phyloP scores from a whole-genome alignment of 2,888 invertebrate species.

The Hydroisotoma schaefferi region DNA sequence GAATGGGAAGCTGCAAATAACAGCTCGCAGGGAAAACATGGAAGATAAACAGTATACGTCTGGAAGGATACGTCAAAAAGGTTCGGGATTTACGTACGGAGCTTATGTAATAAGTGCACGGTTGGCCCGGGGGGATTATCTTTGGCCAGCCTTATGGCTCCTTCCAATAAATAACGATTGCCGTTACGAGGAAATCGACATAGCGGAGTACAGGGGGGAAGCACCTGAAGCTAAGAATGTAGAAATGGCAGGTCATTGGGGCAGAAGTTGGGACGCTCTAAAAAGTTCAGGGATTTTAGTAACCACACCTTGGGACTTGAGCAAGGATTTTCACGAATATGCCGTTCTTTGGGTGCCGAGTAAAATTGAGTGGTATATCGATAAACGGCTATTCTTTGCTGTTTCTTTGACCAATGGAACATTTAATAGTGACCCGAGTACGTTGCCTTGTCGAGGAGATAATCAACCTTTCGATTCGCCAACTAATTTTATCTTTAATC shows the following conservation, averaged over 20 bases:
- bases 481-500: conserved; percentile 42
- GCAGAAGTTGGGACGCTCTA: conserved; percentile 36
- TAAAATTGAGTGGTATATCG: conserved; percentile 44
- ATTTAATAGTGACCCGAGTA: conserved; percentile 30
- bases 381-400: conserved; percentile 36
- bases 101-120: conserved; percentile 44
- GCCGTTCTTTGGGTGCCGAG: conserved; percentile 43
- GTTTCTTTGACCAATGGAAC: conserved; percentile 37
- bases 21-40: conserved; percentile 28
- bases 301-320: conserved; percentile 31
- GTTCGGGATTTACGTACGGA: conserved; percentile 37
- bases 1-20: conserved; percentile 40
- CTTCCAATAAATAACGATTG: conserved; percentile 37
- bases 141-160: conserved; percentile 44
- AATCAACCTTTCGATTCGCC: conserved; percentile 35
- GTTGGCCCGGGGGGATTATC: conserved; percentile 42
- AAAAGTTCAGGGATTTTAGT: conserved; percentile 30
- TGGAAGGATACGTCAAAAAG: conserved; percentile 35
- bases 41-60: conserved; percentile 42
- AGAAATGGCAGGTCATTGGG: conserved; percentile 45
- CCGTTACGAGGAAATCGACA: conserved; percentile 47
- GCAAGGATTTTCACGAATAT: conserved; percentile 41
- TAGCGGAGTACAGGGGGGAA: conserved; percentile 46
- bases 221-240: conserved; percentile 27
- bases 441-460: conserved; percentile 36